Percentiles rank a stretch among this genome's conserved stretches.
These are phyloP conservation scores for Apamea anceps DNA, from an alignment of 2,888 invertebrate species.

Conservation along the genomic window DNA sequence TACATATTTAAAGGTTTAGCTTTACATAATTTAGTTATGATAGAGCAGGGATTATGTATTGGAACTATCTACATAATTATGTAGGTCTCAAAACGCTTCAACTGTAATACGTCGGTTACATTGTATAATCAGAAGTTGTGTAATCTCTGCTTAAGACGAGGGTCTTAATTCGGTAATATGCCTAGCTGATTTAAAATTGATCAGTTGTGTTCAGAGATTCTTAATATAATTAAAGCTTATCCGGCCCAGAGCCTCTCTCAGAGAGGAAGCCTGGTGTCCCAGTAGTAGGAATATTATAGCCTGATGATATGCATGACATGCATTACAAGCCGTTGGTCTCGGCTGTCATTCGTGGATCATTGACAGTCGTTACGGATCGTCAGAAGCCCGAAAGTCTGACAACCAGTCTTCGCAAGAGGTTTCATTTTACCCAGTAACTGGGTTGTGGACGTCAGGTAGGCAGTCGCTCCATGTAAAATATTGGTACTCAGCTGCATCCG, in stretches of 20 bases:
- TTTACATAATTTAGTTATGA: conserved; percentile 50
- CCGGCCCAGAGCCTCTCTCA: neutral
- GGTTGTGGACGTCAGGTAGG: too few relatives aligned
- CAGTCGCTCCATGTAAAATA: too few relatives aligned
- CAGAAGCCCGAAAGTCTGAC: too few relatives aligned
- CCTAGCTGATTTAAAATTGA: neutral
- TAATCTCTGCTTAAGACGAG: conserved; percentile 35
- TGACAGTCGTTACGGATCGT: too few relatives aligned
- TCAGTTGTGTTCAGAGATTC: neutral
- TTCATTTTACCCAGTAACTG: too few relatives aligned
- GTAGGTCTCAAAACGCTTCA: conserved; percentile 31
- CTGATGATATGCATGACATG: neutral
- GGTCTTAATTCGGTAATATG: conserved; percentile 46
- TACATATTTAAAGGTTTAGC: conserved; percentile 55
- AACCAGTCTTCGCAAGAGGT: too few relatives aligned
- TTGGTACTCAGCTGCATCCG: too few relatives aligned
- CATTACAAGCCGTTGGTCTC: too few relatives aligned
- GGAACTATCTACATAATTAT: conserved; percentile 40
- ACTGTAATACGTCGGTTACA: conserved; percentile 22
- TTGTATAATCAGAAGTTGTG: conserved; percentile 41
- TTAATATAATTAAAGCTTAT: neutral
- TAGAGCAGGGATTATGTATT: conserved; percentile 40
- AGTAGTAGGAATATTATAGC: neutral
- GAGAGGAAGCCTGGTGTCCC: neutral
- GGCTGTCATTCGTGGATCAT: too few relatives aligned